These are phyloP conservation scores for Sphenopsis melanotis DNA, from an alignment of 2,797 vertebrate species.

Conservation along the genomic window DNA sequence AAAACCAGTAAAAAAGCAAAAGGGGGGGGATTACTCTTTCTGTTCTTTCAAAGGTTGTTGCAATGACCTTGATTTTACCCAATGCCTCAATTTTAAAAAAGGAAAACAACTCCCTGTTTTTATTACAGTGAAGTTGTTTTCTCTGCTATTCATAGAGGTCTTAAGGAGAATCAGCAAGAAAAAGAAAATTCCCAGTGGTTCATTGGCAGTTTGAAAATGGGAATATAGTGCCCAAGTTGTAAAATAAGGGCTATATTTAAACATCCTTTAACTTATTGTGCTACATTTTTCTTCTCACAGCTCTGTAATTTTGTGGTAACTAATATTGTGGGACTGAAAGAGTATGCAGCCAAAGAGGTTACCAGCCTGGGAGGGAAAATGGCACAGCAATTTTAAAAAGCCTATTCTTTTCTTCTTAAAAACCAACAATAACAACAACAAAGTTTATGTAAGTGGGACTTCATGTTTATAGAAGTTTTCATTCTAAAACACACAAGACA, in stretches of 20 bases:
- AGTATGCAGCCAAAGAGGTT: conserved; percentile 3
- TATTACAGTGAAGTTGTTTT: conserved; percentile 20
- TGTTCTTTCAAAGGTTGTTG: conserved; percentile 22
- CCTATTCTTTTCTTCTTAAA: background rate
- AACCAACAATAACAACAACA: background rate
- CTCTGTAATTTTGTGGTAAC: conserved; percentile 52
- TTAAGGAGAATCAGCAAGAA: conserved; percentile 12
- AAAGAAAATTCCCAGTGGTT: conserved; percentile 26
- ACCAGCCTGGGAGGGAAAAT: conserved; percentile 1
- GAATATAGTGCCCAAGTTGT: background rate
- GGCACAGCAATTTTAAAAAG: conserved; percentile 26
- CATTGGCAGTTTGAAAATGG: conserved; percentile 21
- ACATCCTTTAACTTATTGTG: conserved; percentile 33
- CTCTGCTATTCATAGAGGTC: background rate
- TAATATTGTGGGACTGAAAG: conserved; percentile 9
- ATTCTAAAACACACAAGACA: background rate
- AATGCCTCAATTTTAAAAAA: conserved; percentile 7
- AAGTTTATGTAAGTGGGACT: background rate
- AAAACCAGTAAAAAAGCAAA: conserved; percentile 39
- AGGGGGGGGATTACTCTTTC: background rate
- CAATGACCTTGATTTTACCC: conserved; percentile 50
- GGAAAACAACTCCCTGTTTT: background rate
- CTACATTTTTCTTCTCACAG: conserved; percentile 32
- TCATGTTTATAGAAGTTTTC: conserved; percentile 33
- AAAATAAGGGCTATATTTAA: conserved; percentile 37